phyloP scores from a whole-genome alignment of 2,888 invertebrate genomes.

The Macrosiphum euphorbiae region DNA sequence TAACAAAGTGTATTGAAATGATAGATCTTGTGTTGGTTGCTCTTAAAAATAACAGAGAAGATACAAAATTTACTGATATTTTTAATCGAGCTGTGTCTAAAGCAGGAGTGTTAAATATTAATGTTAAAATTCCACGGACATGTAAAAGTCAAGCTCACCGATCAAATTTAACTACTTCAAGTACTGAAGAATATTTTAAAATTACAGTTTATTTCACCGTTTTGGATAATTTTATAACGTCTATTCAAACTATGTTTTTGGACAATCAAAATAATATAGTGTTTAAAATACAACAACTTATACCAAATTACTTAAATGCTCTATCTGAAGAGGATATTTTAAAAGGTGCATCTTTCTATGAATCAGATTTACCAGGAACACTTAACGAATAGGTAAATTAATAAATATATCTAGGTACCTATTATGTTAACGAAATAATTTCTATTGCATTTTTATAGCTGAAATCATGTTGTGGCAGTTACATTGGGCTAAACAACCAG shows the following conservation, averaged over 20 bases:
- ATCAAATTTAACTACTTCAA: neutral
- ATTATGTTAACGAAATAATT: neutral
- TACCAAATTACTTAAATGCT: neutral
- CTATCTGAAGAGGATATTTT: neutral
- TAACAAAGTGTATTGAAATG: slow-evolving; percentile 1
- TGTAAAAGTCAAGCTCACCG: neutral
- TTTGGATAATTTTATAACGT: neutral
- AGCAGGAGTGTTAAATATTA: neutral
- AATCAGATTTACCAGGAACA: neutral
- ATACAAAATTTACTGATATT: neutral
- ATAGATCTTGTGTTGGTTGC: neutral
- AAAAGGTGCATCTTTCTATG: neutral
- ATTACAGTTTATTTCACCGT: neutral
- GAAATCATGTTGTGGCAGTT: neutral
- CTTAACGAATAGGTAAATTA: neutral
- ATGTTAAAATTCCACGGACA: slow-evolving; percentile 1
- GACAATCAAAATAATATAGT: neutral
- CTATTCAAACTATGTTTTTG: no score
- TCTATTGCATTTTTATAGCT: neutral
- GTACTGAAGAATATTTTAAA: slow-evolving; percentile 10
- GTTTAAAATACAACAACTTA: neutral
- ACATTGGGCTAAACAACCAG: neutral
- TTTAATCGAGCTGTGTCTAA: neutral
- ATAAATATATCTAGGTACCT: neutral
- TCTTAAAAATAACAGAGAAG: neutral